Evolutionary conservation across 2,888 invertebrate genomes (phyloP), one percentile per base, ranked within the genome.

Genomic region (Rhamnusium bicolor): DNA sequence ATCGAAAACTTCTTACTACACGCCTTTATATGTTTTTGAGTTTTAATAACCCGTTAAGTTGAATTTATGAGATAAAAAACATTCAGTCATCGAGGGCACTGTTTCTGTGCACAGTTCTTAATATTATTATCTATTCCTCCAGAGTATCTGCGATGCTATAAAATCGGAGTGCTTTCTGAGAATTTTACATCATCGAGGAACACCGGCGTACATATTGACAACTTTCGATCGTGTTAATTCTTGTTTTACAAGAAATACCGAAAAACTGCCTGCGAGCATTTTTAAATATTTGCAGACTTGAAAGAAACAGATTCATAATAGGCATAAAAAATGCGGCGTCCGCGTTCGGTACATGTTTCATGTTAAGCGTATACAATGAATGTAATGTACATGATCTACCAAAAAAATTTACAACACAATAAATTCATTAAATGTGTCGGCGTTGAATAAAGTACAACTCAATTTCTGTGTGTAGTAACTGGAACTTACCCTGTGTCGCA

Each of bases 221-320:
- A 61, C 61, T 40, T 61, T 61, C 46, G 7, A 61, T 61, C 61
- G 61, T 61, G 61, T 61, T 61, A 61, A 61, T 61, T 61, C 61
- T 61, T 46, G 61, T 61, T 61, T 61, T 61, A 61, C 46, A 61
- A 61, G 61, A 61, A 61, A 61, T 61, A 46, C 61, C 12, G 46
- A 61, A 46, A 60, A 60, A 40, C 21, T 61, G 61, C 46, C 46
- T 61, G 46, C 12, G 61, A 61, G 61, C 46, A n/a, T 61, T 61
- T 63, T 65, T 53, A 65, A 51, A 65, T 65, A 65, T 65, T 65
- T 65, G 53, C 65, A n/a, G 63, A 47, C 63, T 63, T 7, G 49
- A 63, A 63, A 49, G 63, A 63, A 49, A n/a, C n/a, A 63, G 21
- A 63, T 29, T 29, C 63, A 29, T 51, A 49, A 63, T 63, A 49